phyloP scores from a whole-genome alignment of 2,797 vertebrate species.

The Melanotaenia parkinsoni region DNA sequence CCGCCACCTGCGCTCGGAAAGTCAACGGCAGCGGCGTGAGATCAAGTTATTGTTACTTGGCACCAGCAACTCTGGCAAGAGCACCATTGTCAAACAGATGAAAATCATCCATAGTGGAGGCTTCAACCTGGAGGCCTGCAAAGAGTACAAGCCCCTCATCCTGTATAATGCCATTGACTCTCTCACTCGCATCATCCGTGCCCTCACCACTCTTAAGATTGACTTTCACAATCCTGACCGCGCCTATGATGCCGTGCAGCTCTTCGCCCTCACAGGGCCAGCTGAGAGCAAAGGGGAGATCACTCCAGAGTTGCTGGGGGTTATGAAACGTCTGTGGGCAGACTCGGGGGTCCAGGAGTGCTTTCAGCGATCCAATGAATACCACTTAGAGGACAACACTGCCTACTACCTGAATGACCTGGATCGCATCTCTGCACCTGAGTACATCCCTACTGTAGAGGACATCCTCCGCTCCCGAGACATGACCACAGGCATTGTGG shows the following conservation, averaged over 20 bases:
- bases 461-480: slow-evolving; percentile 98
- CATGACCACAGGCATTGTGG: slow-evolving; percentile 99
- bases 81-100: slow-evolving; percentile 99
- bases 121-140: slow-evolving; percentile 98
- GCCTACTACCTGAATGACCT: slow-evolving; percentile 99
- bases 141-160: slow-evolving; percentile 98
- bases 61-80: slow-evolving; percentile 99
- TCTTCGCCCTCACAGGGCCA: slow-evolving; percentile 97
- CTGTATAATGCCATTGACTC: slow-evolving; percentile 99
- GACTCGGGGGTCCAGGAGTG: slow-evolving; percentile 97
- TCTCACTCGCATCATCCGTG: slow-evolving; percentile 97
- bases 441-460: slow-evolving; percentile 98
- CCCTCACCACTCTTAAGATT: slow-evolving; percentile 94
- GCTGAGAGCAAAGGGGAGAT: slow-evolving; percentile 99
- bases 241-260: slow-evolving; percentile 97
- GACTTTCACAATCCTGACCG: slow-evolving; percentile 97
- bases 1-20: slow-evolving; percentile 98
- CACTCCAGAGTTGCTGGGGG: slow-evolving; percentile 92
- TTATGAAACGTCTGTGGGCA: slow-evolving; percentile 97
- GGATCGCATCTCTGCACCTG: slow-evolving; percentile 92
- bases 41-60: slow-evolving; percentile 97
- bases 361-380: slow-evolving; percentile 97
- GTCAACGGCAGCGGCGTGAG: slow-evolving; percentile 96
- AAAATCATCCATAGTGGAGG: slow-evolving; percentile 99
- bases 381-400: slow-evolving; percentile 99